Evolutionary conservation across 2,888 invertebrate species (phyloP).

Genomic region (Troides aeacus): DNA sequence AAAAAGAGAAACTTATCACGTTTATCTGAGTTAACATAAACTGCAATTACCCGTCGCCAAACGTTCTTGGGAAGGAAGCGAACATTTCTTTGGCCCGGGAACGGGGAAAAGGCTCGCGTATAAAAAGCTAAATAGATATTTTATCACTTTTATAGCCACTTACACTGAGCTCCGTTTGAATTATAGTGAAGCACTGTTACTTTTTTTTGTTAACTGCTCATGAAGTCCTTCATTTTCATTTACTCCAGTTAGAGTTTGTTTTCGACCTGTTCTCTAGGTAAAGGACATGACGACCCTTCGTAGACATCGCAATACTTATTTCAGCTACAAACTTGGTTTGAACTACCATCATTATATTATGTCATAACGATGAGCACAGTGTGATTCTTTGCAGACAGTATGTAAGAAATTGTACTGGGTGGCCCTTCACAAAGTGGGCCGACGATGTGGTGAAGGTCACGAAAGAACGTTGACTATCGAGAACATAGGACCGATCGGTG

Average conservation of each 20-base stretch:
- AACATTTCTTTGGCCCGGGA: constrained; percentile 48
- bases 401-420: too few species aligned
- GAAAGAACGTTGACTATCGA: too few species aligned
- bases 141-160: constrained; percentile 76
- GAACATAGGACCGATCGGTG: too few species aligned
- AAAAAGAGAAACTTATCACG: constrained; percentile 49
- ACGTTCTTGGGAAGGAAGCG: constrained; percentile 65
- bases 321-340: too few species aligned
- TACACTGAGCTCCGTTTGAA: constrained; percentile 66
- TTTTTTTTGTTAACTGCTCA: constrained; percentile 26
- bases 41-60: constrained; percentile 70
- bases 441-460: too few species aligned
- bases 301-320: too few species aligned
- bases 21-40: constrained; percentile 67
- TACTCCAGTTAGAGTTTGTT: not conserved
- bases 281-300: too few species aligned
- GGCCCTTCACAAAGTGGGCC: too few species aligned
- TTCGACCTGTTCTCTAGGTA: not conserved
- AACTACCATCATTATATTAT: too few species aligned
- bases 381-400: too few species aligned
- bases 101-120: constrained; percentile 51
- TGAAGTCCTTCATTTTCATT: constrained; percentile 9
- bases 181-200: constrained; percentile 43
- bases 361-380: too few species aligned
- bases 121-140: constrained; percentile 76